A percentile compares a stretch with the other conserved stretches of the same genome.
Evolutionary conservation across 2,797 vertebrate species (phyloP).

Genomic region (Lindbergichthys nudifrons): DNA sequence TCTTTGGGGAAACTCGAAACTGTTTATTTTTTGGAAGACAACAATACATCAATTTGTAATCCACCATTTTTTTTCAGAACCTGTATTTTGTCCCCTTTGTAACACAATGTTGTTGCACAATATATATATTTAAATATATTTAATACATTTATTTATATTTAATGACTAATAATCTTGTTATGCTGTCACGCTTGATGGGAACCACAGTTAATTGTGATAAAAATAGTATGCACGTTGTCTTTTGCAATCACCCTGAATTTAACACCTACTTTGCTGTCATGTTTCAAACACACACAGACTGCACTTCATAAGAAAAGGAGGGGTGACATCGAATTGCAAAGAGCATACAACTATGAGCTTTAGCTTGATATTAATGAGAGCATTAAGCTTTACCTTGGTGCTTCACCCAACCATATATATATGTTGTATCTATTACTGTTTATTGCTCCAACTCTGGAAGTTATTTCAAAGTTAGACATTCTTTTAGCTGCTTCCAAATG

Average conservation of each 20-base stretch:
- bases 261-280: conserved; percentile 10
- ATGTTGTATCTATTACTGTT: conserved; percentile 59
- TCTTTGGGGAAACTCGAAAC: conserved; percentile 50
- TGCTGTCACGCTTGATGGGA: conserved; percentile 24
- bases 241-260: too few relatives aligned
- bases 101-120: neutral
- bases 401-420: conserved; percentile 31
- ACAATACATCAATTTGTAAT: neutral
- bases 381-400: conserved; percentile 25
- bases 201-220: conserved; percentile 21
- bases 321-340: conserved; percentile 34
- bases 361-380: conserved; percentile 20
- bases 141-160: too few relatives aligned
- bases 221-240: neutral
- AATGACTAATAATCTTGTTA: conserved; percentile 16
- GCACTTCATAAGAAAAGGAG: conserved; percentile 22
- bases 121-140: too few relatives aligned
- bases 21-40: conserved; percentile 33
- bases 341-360: conserved; percentile 33
- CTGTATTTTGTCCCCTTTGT: neutral
- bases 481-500: conserved; percentile 81
- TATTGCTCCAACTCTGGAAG: conserved; percentile 71
- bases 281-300: conserved; percentile 6
- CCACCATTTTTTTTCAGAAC: conserved; percentile 11
- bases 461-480: conserved; percentile 85